Base-by-base conservation (phyloP, 2,797 vertebrate genomes). In the Synaphobranchus kaupii region DNA sequence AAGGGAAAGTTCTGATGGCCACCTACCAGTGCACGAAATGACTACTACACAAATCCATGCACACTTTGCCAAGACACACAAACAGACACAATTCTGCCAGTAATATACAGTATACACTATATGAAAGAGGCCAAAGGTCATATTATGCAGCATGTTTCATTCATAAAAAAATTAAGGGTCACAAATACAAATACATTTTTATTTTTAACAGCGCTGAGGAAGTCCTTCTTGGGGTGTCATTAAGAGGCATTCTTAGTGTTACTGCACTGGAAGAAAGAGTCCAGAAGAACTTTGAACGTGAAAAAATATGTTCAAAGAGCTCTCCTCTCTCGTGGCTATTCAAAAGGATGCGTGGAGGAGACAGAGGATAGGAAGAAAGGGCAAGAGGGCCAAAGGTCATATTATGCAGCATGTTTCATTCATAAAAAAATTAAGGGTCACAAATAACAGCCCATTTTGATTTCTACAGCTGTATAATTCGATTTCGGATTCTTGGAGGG, bases 351-450 rank as follows among this genome's bases (percentile, higher is more conserved):
- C n/a, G n/a, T n/a, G n/a, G n/a, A n/a, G n/a, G n/a, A 66, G 39
- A 0, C 54, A 90, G n/a, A 34, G 39, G 1, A 58, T n/a, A 34
- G 25, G 39, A 39, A 82, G 44, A 73, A 52, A 78, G 81, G 58
- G 9, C 82, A 82, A 84, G 54, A 86, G 48, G n/a, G n/a, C n/a
- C n/a, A n/a, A n/a, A 80, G 39, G 39, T 80, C 20, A 80, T 25
- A 47, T 48, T 22, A 44, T 7, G 48, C 7, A 47, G 44, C 15
- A 34, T 73, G 28, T 73, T 80, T 80, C 39, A 25, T 44, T 80
- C 25, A 22, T 47, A 80, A 47, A 13, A 80, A 20, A n/a, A n/a
- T n/a, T n/a, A n/a, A n/a, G n/a, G 22, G 17, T 80, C 39, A 10
- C 15, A 80, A 80, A 48, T 80, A 48, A 8, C 20, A 48, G 76